Conservation (phyloP, 2,113 vertebrate genomes). For the Heptranchias perlo region DNA sequence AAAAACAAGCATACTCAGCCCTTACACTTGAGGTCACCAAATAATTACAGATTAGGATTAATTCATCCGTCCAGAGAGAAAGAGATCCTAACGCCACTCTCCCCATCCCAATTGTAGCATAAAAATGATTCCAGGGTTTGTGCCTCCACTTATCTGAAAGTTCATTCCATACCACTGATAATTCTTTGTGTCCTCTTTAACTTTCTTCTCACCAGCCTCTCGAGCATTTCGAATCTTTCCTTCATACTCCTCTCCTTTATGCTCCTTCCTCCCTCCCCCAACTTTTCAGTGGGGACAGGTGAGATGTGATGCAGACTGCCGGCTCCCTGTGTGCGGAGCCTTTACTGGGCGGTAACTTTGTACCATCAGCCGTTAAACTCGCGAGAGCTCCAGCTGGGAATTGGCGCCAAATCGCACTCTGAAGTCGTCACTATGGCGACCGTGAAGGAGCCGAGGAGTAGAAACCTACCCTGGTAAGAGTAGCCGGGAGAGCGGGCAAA, state of each 20-base stretch:
- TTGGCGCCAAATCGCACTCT: background rate
- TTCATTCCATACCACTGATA: background rate
- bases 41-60: background rate
- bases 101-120: background rate
- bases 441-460: conserved; percentile 41
- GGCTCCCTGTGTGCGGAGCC: too few species aligned
- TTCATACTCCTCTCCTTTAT: background rate
- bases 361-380: too few species aligned
- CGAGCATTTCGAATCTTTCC: background rate
- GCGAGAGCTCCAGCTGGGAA: background rate
- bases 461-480: conserved; percentile 58
- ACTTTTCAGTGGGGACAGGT: background rate
- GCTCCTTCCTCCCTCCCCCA: background rate
- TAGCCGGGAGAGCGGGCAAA: background rate
- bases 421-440: conserved; percentile 44
- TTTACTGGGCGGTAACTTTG: too few species aligned
- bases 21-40: background rate
- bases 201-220: background rate
- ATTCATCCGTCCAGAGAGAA: too few species aligned
- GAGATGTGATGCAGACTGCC: background rate
- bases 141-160: background rate
- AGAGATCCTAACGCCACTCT: background rate
- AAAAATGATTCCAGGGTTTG: background rate
- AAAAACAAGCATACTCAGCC: background rate
- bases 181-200: background rate